These are phyloP conservation scores for Piprites chloris DNA, from an alignment of 2,113 vertebrate species.

Conservation along the genomic window DNA sequence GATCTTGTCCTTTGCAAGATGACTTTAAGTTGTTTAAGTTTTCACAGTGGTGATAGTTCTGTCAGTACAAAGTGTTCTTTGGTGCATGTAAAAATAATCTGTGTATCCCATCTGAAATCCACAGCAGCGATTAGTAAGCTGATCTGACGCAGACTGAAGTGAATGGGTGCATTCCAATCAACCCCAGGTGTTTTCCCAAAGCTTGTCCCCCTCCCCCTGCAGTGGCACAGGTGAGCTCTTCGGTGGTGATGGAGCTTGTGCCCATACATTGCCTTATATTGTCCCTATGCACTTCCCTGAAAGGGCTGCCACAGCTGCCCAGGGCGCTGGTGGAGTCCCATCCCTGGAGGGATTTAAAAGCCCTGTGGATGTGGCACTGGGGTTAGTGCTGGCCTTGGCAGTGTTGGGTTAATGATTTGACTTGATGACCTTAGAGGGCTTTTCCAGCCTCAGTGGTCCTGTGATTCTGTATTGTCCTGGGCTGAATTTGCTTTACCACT, in stretches of 20 bases:
- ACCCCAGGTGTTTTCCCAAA: not conserved
- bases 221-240: not conserved
- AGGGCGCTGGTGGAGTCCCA: no score
- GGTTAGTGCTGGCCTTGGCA: not conserved
- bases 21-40: not conserved
- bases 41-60: not conserved
- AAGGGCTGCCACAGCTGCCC: not conserved
- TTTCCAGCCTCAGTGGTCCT: not conserved
- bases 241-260: not conserved
- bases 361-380: not conserved
- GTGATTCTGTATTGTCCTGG: not conserved
- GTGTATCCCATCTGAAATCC: not conserved
- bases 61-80: not conserved
- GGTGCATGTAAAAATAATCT: not conserved
- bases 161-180: not conserved
- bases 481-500: not conserved
- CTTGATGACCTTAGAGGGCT: not conserved
- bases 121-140: not conserved
- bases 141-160: not conserved
- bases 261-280: fast-evolving
- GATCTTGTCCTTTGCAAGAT: not conserved
- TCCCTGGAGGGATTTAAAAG: not conserved
- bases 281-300: fast-evolving
- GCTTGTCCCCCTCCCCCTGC: no score
- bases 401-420: not conserved